Percentiles rank a stretch among this genome's conserved stretches.
phyloP scores from a whole-genome alignment of 2,888 invertebrate genomes.

The Pilophorus perplexus region DNA sequence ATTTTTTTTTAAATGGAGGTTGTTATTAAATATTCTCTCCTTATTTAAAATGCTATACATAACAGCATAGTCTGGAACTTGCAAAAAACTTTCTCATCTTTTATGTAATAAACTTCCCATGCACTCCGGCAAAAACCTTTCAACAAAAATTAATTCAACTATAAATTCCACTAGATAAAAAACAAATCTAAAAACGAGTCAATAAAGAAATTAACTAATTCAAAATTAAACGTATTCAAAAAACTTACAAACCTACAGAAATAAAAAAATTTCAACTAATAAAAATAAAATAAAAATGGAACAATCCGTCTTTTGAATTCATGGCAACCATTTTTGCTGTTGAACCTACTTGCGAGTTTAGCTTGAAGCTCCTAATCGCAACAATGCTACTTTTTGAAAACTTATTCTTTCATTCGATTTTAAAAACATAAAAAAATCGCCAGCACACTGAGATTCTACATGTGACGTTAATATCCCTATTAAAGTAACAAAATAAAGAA shows the following conservation, averaged over 20 bases:
- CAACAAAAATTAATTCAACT: constrained; percentile 45
- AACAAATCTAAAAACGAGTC: constrained; percentile 46
- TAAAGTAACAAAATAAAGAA: not conserved
- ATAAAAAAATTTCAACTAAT: constrained; percentile 33
- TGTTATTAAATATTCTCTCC: constrained; percentile 36
- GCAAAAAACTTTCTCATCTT: constrained; percentile 26
- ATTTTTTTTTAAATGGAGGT: constrained; percentile 35
- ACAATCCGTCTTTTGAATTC: constrained; percentile 27
- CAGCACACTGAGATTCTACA: too few species aligned
- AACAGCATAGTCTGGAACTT: constrained; percentile 40
- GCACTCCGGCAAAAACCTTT: constrained; percentile 43
- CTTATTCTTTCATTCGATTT: too few species aligned
- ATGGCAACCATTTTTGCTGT: not conserved
- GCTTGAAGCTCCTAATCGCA: too few species aligned
- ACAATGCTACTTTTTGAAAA: too few species aligned
- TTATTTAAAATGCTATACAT: constrained; percentile 36
- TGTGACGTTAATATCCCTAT: not conserved
- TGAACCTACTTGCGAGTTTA: too few species aligned
- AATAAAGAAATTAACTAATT: constrained; percentile 47
- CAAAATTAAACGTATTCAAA: constrained; percentile 31
- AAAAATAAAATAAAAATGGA: constrained; percentile 12
- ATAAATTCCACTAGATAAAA: constrained; percentile 47
- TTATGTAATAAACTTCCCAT: constrained; percentile 42
- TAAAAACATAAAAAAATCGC: too few species aligned
- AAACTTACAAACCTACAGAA: constrained; percentile 26